Evolutionary conservation across 1,140 invertebrate species (phyloP).

Genomic region (Tenebrio molitor): DNA sequence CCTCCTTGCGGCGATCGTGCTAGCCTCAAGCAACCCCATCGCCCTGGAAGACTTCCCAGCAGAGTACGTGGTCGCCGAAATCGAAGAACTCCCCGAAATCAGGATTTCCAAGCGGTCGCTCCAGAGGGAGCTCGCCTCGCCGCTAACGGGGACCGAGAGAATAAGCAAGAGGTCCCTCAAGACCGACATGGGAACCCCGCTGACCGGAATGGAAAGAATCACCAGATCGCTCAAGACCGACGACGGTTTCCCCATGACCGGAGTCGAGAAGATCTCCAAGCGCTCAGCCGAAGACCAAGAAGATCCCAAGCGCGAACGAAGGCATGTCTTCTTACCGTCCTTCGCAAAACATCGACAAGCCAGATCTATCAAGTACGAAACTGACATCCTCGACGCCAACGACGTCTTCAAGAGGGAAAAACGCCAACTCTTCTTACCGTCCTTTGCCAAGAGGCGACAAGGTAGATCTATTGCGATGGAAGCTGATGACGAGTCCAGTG

Average conservation of each 20-base stretch:
- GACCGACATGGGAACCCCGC: not conserved
- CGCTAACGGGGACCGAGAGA: conserved; percentile 25
- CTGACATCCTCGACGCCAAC: not conserved
- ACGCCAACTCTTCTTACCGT: not conserved
- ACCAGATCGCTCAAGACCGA: not conserved
- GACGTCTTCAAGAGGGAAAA: conserved; percentile 26
- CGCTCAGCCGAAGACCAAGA: not conserved
- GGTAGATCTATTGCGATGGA: not conserved
- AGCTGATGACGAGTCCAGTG: not conserved
- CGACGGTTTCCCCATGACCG: not conserved
- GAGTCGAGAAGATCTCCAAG: conserved; percentile 4
- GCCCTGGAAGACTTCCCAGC: not conserved
- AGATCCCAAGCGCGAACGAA: not conserved
- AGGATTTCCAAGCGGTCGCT: conserved; percentile 4
- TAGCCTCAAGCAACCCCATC: not conserved
- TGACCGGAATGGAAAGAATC: conserved; percentile 20
- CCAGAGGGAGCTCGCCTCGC: not conserved
- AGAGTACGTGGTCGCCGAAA: conserved; percentile 4
- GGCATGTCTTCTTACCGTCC: conserved; percentile 12
- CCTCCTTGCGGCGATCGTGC: not conserved
- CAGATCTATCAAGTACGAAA: not conserved
- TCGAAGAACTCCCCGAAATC: not conserved
- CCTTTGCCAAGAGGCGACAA: not conserved
- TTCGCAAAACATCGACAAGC: not conserved
- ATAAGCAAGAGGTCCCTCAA: conserved; percentile 31